Base-by-base conservation (phyloP, 2,888 invertebrate genomes). In the Agrochola lota region DNA sequence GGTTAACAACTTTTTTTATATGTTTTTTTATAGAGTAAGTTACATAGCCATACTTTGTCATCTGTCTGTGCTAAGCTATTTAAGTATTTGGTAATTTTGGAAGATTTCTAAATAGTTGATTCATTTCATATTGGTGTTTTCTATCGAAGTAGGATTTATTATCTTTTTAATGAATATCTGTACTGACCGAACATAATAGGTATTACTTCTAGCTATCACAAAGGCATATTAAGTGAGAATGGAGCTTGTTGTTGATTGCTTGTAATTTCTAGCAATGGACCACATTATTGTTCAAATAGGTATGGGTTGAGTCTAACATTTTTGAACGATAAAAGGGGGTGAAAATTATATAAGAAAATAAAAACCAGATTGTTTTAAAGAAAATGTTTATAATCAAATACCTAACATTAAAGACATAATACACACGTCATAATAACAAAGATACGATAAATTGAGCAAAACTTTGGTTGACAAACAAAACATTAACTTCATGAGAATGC, bases 381-480 rank as follows among this genome's bases (percentile, higher is more conserved):
- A 88, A 88, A 90, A 85, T 89, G 89, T 92, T 92, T 93, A 91
- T 91, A 87, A 81, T 90, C 89, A 93, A 93, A 92, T 90, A 90
- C 91, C 91, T 92, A 91, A 90, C 85, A 91, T 84, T 90, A 90
- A 88, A 87, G 83, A 89, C 90, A 90, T 86, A 85, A 83, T 87
- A 90, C 84, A 91, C 85, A 84, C 90, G 89, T 88, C 89, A 86
- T 80, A 89, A 87, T 83, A 89, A 88, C 84, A 91, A 88, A 89
- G 89, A 90, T 90, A 90, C 86, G 83, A 89, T 78, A 85, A 85
- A 93, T 93, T 94, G 92, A 94, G 94, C 94, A 93, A 92, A 90
- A 91, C 95, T 95, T 95, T 95, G 95, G 95, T 93, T 90, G 91
- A 92, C 85, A 91, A 89, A 88, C 88, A 91, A 91, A 91, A 91